Conservation (phyloP, 2,797 vertebrate genomes). For the Oryzias sinensis region DNA sequence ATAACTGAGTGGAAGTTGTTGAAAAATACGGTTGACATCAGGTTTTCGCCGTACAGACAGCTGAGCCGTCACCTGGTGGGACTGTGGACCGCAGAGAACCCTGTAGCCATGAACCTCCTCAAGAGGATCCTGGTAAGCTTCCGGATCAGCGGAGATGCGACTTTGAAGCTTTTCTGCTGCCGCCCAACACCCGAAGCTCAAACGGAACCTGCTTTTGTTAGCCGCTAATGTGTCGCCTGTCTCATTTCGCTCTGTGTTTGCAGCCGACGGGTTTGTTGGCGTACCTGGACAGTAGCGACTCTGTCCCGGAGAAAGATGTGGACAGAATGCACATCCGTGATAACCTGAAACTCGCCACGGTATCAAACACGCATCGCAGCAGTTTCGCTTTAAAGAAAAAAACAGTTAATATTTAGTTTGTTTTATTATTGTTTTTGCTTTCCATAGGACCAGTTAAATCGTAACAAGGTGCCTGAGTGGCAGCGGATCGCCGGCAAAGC, state of each 20-base stretch:
- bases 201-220: conserved; percentile 2
- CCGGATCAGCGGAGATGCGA: conserved; percentile 1
- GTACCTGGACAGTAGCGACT: conserved; percentile 91
- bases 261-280: conserved; percentile 93
- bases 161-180: conserved; percentile 12
- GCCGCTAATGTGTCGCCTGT: conserved; percentile 10
- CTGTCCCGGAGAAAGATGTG: conserved; percentile 92
- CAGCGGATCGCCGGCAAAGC: conserved; percentile 97
- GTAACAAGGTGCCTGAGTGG: conserved; percentile 97
- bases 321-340: conserved; percentile 98
- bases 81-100: conserved; percentile 96
- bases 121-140: conserved; percentile 93
- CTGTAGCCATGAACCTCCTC: conserved; percentile 91
- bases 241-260: conserved; percentile 15
- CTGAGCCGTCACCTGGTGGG: conserved; percentile 97
- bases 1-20: not conserved
- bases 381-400: not conserved
- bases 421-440: conserved; percentile 7
- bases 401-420: not conserved
- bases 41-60: conserved; percentile 78
- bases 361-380: conserved; percentile 56
- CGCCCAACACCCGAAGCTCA: conserved; percentile 13
- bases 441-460: conserved; percentile 91
- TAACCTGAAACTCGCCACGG: conserved; percentile 95
- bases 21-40: too few relatives aligned